Evolutionary conservation across 2,797 vertebrate genomes (phyloP), one percentile per base, ranked within the genome.

Genomic region (Hypotaenidia okinawae): DNA sequence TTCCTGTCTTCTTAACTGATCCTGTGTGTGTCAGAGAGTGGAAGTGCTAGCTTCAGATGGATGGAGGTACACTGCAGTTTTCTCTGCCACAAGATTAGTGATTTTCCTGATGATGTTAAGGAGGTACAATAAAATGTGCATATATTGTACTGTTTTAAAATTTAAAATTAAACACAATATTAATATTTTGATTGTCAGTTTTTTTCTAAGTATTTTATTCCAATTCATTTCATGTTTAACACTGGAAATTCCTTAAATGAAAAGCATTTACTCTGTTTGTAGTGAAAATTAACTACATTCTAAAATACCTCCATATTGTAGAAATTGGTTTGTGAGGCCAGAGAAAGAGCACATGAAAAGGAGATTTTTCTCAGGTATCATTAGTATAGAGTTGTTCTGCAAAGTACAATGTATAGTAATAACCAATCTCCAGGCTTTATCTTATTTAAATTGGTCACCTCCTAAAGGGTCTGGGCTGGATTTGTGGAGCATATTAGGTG

Each of bases 81-180:
- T 33, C 17, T 64, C 68, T 37, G 28, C 33, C 37, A 89, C 58
- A 68, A 91, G 85, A 73, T 91, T 78, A 94, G 84, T 79, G 76
- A 77, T 93, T 87, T 93, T 57, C 64, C 35, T 67, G 37, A 49
- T 80, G 52, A 72, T 5, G 4, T 95, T 77, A 92, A 87, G 77
- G 96, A 89, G 37, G 17, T 6, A 62, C 91, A 94, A 69, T 91
- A 88, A 3, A 69, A 58, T 61, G 59, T 58, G 41, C 57, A 67
- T 92, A 67, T 93, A 80, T 90, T 90, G 24, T 59, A 66, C 27
- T 63, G 51, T 14, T 96, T 96, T 92, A 49, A 94, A 89, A 63
- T 92, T 45, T 45, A 45, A 45, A 45, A 45, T 45, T 45, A 78
- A 64, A 54, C 13, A 22, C 13, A 51, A 18, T 59, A 70, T 28